Evolutionary conservation across 1,140 invertebrate genomes (phyloP), one percentile per base, ranked within the genome.

Genomic region (Mercenaria mercenaria): DNA sequence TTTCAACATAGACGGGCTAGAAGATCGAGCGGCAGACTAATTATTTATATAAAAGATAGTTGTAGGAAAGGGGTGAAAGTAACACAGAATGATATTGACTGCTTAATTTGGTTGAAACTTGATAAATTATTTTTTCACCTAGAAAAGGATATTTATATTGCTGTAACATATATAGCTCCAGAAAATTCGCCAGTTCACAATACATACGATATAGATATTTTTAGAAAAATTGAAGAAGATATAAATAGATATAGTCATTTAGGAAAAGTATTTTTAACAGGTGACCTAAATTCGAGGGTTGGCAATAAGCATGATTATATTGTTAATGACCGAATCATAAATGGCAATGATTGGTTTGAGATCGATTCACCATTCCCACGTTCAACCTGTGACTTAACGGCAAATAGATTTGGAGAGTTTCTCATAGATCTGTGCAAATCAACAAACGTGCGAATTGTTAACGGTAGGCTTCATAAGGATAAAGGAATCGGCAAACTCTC

Each of bases 341-440:
- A 4, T 11, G 4, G 4, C 15, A 20, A 59, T 59, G 52, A 59
- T 23, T 11, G 3, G 4, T n/a, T 23, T 18, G 52, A 59, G 3
- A 59, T 59, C 23, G 52, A 59, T 23, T 59, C 23, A 23, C 10
- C 52, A 20, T 23, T 59, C 15, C 23, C 52, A 11, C 52, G 52
- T 23, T 6, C 15, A 59, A 59, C 52, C 3, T n/a, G 52, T 59
- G 52, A 59, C 23, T 10, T 18, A 18, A 59, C 18, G 13, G n/a
- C 79, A 10, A 61, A 82, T 59, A 39, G 79, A 29, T 37, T 82
- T n/a, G 79, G 56, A n/a, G 56, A 82, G 6, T 61, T 50, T 59
- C 23, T 79, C 20, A 47, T 74, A 20, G 69, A 74, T 74, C 26
- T 74, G 15, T 74, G 69, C 29, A 69, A 15, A 37, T 8, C 64